Conservation (phyloP, 1,140 invertebrate genomes). For the Homalodisca vitripennis region DNA sequence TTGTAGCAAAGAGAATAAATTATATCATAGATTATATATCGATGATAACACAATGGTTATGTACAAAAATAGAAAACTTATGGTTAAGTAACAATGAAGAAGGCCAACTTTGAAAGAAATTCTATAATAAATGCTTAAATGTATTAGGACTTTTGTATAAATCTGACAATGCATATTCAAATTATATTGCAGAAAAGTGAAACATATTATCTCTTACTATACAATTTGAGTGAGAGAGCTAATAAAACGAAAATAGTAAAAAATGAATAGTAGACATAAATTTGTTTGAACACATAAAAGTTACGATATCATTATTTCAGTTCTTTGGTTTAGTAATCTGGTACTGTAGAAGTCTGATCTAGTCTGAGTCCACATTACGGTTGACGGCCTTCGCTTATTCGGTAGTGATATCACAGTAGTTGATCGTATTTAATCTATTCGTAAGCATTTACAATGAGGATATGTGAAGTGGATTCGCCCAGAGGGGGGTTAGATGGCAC, state of each 20-base stretch:
- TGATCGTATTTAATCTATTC: too few species aligned
- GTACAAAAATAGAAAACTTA: not conserved
- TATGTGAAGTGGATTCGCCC: not conserved
- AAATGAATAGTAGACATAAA: not conserved
- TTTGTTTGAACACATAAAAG: too few species aligned
- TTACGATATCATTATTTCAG: not conserved
- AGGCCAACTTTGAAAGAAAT: too few species aligned
- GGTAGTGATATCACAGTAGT: not conserved
- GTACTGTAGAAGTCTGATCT: not conserved
- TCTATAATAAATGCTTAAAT: too few species aligned
- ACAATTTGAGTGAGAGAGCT: too few species aligned
- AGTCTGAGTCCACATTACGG: not conserved
- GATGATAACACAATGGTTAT: not conserved
- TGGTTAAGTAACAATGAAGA: too few species aligned
- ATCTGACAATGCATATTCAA: too few species aligned
- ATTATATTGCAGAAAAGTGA: too few species aligned
- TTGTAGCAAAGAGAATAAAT: not conserved
- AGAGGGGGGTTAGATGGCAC: constrained; percentile 7
- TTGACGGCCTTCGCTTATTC: not conserved
- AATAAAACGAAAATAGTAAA: not conserved
- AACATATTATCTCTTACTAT: too few species aligned
- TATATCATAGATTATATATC: not conserved
- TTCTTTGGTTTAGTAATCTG: not conserved
- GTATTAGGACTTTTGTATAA: too few species aligned
- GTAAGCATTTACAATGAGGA: too few species aligned